Base-by-base conservation (phyloP, 2,888 invertebrate species). In the Trichopria drosophilae region DNA sequence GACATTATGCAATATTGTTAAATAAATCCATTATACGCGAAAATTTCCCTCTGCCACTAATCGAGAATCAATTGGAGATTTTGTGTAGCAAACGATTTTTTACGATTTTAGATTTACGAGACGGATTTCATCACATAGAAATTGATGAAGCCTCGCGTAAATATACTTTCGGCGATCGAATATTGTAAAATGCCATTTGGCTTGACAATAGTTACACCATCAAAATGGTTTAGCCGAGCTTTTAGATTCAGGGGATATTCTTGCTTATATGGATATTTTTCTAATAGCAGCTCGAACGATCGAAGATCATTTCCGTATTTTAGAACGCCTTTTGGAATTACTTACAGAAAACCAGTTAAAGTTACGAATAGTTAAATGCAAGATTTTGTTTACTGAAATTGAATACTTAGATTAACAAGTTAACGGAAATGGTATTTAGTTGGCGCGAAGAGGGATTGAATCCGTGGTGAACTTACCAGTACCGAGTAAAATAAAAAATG, bases 391-490 rank as follows among this genome's bases (percentile, higher is more conserved):
- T 20, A 55, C 47, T 16, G 41, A 56, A 16, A 55, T 63, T 35
- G 45, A n/a, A n/a, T n/a, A n/a, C n/a, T n/a, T n/a, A n/a, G n/a
- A n/a, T n/a, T n/a, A n/a, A n/a, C n/a, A n/a, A 45, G n/a, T 62
- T 55, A 45, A 50, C 10, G 44, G 51, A 34, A 34, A 52, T 1
- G 60, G 61, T n/a, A 57, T 62, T n/a, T 40, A 34, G 10, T 58
- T 58, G 6, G 59, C 48, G 24, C 41, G 42, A 35, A 28, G 40
- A 15, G 58, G 58, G 41, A 45, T 62, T 13, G 52, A 56, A 18
- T 51, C 58, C 29, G 53, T 64, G 9, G 29, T 20, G 4, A 46
- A 56, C 12, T 64, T 55, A 45, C 62, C 64, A 5, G 37, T 62
- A 6, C 63, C 62, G 7, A 51, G 37, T 32, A 57, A 55, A 40